A percentile compares a stretch with the other conserved stretches of the same genome.
These are phyloP conservation scores for Drosophila fuyamai DNA, from an alignment of 1,140 invertebrate genomes.

Conservation along the genomic window DNA sequence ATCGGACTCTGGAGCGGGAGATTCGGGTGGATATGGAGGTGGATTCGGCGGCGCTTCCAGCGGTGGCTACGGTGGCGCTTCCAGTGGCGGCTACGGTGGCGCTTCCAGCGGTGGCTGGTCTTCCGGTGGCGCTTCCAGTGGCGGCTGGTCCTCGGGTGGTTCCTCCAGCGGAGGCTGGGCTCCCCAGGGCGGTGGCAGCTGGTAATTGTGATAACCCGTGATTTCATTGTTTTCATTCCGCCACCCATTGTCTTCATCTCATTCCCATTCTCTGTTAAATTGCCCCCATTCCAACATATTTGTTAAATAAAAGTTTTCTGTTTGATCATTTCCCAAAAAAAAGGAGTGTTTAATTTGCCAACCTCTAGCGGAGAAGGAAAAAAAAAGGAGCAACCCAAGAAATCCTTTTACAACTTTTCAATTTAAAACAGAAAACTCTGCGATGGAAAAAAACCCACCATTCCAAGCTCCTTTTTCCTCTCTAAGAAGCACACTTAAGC, in stretches of 20 bases:
- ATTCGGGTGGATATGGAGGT: conserved; percentile 52
- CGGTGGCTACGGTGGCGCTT: conserved; percentile 14
- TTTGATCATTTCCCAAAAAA: conserved; percentile 61
- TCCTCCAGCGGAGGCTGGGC: conserved; percentile 41
- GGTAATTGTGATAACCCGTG: conserved; percentile 66
- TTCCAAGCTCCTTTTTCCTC: conserved; percentile 3
- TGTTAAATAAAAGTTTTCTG: conserved; percentile 70
- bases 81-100: conserved; percentile 33
- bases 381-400: conserved; percentile 31
- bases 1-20: conserved; percentile 39
- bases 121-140: conserved; percentile 10
- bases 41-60: neutral
- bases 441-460: conserved; percentile 23
- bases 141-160: conserved; percentile 29
- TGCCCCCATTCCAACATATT: conserved; percentile 15
- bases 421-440: conserved; percentile 61
- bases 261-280: conserved; percentile 7
- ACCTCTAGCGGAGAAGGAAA: conserved; percentile 7
- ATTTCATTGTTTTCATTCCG: conserved; percentile 40
- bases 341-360: conserved; percentile 49
- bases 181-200: conserved; percentile 57
- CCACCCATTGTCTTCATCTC: conserved; percentile 20
- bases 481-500: conserved; percentile 71
- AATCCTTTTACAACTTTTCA: conserved; percentile 75
- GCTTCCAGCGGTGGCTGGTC: conserved; percentile 34